These are phyloP conservation scores for Motacilla alba DNA, from an alignment of 2,113 vertebrate species.

Conservation along the genomic window DNA sequence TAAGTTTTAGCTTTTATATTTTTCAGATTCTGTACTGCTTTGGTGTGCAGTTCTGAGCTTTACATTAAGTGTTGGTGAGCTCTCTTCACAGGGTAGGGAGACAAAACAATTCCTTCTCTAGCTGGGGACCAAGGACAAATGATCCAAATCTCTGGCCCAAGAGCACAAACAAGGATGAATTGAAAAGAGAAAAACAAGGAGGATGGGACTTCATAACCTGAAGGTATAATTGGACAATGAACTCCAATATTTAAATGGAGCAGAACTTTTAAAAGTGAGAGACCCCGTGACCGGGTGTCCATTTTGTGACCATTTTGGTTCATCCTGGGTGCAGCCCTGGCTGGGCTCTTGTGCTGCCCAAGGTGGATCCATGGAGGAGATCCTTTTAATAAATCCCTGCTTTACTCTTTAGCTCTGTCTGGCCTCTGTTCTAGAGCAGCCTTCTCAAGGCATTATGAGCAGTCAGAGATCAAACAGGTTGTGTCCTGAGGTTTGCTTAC, in stretches of 20 bases:
- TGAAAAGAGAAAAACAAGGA: neutral
- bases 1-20: neutral
- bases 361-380: neutral
- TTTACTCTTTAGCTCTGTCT: neutral
- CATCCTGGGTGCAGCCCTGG: neutral
- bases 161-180: neutral
- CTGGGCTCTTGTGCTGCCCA: neutral
- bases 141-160: neutral
- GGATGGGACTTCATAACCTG: neutral
- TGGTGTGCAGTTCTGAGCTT: neutral
- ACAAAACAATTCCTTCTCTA: neutral
- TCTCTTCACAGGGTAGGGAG: no score
- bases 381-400: neutral
- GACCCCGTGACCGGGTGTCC: rapidly evolving
- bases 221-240: neutral
- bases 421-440: neutral
- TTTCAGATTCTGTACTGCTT: neutral
- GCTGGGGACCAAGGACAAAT: neutral
- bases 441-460: neutral
- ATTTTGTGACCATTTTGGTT: neutral
- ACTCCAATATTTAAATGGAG: neutral
- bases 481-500: neutral
- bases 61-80: neutral
- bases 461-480: neutral
- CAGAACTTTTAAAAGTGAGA: neutral